Percentiles rank a stretch among this genome's conserved stretches.
Conservation (phyloP, 2,888 invertebrate genomes). For the Dendrolimus pini region DNA sequence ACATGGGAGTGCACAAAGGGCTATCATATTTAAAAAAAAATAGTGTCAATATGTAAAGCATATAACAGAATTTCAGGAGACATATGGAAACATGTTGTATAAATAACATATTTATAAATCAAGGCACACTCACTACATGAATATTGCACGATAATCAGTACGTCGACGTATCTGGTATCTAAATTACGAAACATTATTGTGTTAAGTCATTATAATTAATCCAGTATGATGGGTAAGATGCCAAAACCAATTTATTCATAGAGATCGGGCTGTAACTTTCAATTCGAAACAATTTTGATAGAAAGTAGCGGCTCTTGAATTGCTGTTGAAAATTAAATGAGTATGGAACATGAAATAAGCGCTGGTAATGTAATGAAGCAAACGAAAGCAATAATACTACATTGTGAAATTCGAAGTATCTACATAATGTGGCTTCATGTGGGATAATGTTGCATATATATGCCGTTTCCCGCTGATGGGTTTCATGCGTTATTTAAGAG, state of each 20-base stretch:
- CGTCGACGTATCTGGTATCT: constrained; percentile 5
- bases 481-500: too few relatives aligned
- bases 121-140: too few relatives aligned
- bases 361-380: not conserved
- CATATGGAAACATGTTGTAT: too few relatives aligned
- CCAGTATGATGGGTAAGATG: constrained; percentile 20
- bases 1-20: too few relatives aligned
- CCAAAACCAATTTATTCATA: constrained; percentile 3
- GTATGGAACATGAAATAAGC: not conserved
- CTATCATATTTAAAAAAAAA: too few relatives aligned
- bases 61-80: too few relatives aligned
- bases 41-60: too few relatives aligned
- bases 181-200: constrained; percentile 15
- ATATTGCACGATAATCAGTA: not conserved
- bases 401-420: not conserved
- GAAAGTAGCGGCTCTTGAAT: not conserved
- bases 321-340: not conserved
- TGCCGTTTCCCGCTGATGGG: too few relatives aligned
- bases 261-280: not conserved
- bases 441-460: too few relatives aligned
- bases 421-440: too few relatives aligned
- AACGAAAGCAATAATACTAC: not conserved
- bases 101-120: too few relatives aligned
- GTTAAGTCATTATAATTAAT: constrained; percentile 42
- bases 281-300: constrained; percentile 8